Evolutionary conservation across 2,113 vertebrate genomes (phyloP).

Genomic region (Elephantulus edwardii): DNA sequence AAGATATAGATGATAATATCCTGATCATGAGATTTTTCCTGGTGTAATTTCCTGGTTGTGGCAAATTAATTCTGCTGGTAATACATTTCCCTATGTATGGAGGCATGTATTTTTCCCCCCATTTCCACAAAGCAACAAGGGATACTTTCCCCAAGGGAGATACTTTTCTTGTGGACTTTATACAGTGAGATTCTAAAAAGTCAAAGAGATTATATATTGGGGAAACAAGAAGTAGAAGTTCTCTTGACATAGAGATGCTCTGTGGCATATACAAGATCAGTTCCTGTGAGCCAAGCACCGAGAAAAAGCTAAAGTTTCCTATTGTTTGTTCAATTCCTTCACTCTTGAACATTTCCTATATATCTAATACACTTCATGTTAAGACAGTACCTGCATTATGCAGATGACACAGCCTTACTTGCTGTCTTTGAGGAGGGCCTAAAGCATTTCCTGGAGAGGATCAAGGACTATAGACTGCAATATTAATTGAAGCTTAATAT

Average conservation of each 20-base stretch:
- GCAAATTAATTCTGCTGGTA: background rate
- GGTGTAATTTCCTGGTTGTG: background rate
- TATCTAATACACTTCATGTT: background rate
- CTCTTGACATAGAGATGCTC: background rate
- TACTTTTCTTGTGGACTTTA: background rate
- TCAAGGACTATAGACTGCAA: no score
- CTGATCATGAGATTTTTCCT: conserved; percentile 2
- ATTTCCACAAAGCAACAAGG: background rate
- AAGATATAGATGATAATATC: background rate
- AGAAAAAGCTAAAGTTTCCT: background rate
- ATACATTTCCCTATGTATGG: background rate
- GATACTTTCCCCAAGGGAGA: background rate
- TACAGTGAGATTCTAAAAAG: background rate
- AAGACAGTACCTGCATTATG: no score
- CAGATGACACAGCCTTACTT: no score
- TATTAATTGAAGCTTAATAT: no score
- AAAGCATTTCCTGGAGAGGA: no score
- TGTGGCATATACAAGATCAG: background rate
- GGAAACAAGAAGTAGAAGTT: background rate
- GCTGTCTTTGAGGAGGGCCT: no score
- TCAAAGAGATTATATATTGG: background rate
- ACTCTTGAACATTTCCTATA: background rate
- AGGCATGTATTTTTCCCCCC: background rate
- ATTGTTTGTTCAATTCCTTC: no score
- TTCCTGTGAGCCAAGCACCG: background rate